Evolutionary conservation across 1,140 invertebrate species (phyloP).

Genomic region (Drosophila quadrilineata): DNA sequence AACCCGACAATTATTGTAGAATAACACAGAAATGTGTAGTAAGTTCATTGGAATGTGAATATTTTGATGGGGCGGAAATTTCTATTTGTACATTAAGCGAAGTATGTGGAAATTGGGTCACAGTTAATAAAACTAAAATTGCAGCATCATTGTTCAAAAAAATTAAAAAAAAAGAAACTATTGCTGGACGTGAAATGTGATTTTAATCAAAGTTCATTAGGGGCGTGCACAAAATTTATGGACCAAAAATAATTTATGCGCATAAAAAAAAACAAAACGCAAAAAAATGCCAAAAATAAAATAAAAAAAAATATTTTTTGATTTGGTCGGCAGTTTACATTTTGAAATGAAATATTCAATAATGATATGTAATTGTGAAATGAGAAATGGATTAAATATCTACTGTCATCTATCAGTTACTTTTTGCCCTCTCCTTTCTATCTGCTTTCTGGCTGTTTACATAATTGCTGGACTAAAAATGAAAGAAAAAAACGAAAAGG

Average conservation of each 20-base stretch:
- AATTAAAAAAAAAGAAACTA: slow-evolving; percentile 10
- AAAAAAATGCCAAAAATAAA: slow-evolving; percentile 3
- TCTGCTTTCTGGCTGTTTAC: too few species aligned
- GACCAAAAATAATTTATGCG: slow-evolving; percentile 59
- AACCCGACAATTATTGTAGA: slow-evolving; percentile 45
- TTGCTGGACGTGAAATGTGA: slow-evolving; percentile 33
- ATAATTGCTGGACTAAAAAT: slow-evolving; percentile 56
- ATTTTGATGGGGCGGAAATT: background rate
- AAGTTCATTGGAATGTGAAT: too few species aligned
- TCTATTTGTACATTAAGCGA: slow-evolving; percentile 9
- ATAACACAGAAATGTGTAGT: too few species aligned
- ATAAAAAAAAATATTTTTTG: slow-evolving; percentile 9
- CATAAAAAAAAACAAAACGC: slow-evolving; percentile 66
- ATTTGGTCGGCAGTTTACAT: slow-evolving; percentile 45
- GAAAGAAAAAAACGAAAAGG: too few species aligned
- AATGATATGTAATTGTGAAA: slow-evolving; percentile 53
- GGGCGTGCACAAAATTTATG: slow-evolving; percentile 56
- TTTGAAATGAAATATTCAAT: slow-evolving; percentile 70
- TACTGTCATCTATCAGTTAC: slow-evolving; percentile 1
- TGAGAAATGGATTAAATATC: slow-evolving; percentile 31
- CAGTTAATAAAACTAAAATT: slow-evolving; percentile 39
- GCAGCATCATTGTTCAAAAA: slow-evolving; percentile 54
- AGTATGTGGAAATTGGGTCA: slow-evolving; percentile 37
- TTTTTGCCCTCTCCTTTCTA: background rate
- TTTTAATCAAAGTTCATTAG: slow-evolving; percentile 53